Percentiles rank a stretch among this genome's conserved stretches.
phyloP scores from a whole-genome alignment of 2,888 invertebrate species.

The Ophraella communa region DNA sequence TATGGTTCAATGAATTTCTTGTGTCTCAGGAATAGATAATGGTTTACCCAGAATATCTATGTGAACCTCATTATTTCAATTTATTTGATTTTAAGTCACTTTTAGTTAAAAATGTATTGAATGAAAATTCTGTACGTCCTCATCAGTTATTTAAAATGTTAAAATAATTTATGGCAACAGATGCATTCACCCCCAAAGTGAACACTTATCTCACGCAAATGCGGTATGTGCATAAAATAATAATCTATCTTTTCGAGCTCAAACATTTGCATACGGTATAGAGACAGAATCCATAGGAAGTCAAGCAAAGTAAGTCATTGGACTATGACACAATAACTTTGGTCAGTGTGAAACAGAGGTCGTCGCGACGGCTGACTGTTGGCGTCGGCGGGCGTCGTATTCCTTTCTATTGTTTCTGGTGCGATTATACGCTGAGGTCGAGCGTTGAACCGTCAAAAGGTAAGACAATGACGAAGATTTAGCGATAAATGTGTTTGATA shows the following conservation, averaged over 20 bases:
- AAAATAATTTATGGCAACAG: neutral
- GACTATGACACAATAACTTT: conserved; percentile 31
- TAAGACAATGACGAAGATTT: conserved; percentile 17
- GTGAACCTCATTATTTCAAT: too few relatives aligned
- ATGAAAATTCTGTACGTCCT: neutral
- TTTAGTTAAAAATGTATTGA: too few relatives aligned
- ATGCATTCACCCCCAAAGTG: neutral
- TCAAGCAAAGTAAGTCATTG: conserved; percentile 27
- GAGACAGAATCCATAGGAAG: conserved; percentile 18
- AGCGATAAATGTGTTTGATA: conserved; percentile 9
- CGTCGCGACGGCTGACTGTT: conserved; percentile 23
- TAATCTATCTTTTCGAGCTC: neutral
- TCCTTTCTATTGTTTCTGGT: conserved; percentile 26
- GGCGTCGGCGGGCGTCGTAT: conserved; percentile 22
- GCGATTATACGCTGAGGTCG: conserved; percentile 20
- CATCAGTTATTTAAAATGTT: neutral
- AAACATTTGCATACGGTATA: conserved; percentile 9
- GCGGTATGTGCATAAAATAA: conserved; percentile 1
- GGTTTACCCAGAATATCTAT: too few relatives aligned
- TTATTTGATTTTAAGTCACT: too few relatives aligned
- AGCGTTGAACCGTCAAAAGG: conserved; percentile 22
- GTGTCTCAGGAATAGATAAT: too few relatives aligned
- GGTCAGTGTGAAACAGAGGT: conserved; percentile 27
- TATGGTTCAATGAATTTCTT: too few relatives aligned
- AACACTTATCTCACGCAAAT: neutral